phyloP scores from a whole-genome alignment of 2,113 vertebrate genomes.

The Muntiacus reevesi region DNA sequence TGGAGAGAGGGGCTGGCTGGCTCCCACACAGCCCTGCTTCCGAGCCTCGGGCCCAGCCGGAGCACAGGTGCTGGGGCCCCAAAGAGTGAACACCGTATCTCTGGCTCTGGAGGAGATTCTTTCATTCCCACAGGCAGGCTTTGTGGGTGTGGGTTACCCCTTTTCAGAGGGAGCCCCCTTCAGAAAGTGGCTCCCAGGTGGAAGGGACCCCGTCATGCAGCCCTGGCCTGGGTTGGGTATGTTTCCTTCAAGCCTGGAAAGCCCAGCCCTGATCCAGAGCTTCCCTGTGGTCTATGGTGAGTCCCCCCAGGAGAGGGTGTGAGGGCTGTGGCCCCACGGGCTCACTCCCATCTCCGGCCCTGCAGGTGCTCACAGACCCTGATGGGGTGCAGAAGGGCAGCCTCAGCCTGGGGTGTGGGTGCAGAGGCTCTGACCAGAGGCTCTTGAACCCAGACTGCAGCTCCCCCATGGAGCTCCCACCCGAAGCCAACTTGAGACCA shows the following conservation, averaged over 20 bases:
- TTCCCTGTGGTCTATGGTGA: not conserved
- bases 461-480: not conserved
- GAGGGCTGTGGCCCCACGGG: too few species aligned
- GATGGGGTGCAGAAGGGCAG: not conserved
- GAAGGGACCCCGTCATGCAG: not conserved
- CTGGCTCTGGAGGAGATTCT: not conserved
- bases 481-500: not conserved
- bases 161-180: not conserved
- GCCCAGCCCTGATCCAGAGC: not conserved
- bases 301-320: not conserved
- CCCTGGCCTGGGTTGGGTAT: not conserved
- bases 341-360: too few species aligned
- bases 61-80: not conserved
- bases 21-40: not conserved
- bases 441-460: not conserved
- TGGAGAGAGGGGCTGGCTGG: accelerated
- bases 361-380: not conserved
- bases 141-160: not conserved
- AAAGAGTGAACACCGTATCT: not conserved
- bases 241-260: not conserved
- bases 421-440: not conserved
- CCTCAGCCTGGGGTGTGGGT: not conserved
- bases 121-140: not conserved
- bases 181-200: not conserved
- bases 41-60: accelerated